Evolutionary conservation across 2,113 vertebrate species (phyloP), one percentile per base, ranked within the genome.

Genomic region (Cinclus cinclus): DNA sequence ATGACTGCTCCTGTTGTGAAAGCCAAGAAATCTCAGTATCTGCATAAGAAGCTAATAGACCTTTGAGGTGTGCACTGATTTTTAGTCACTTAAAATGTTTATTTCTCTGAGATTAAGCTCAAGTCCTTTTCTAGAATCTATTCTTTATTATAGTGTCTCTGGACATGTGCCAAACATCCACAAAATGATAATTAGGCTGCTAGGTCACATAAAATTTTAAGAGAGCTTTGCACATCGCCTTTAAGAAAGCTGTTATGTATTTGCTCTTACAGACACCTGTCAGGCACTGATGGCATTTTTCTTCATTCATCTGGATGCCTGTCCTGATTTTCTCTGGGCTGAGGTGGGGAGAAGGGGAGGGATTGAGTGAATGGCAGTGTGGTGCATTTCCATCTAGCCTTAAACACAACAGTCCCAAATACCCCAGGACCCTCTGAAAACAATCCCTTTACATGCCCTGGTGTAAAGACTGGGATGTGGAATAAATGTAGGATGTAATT

Each of bases 171-270:
- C 95, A 96, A 87, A 92, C 91, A 95, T 95, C 91, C 69, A 87
- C 78, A 96, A 90, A 96, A 94, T 95, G 93, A 90, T 97, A 96
- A 92, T 93, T 92, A 97, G 95, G 78, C 95, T 98, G 68, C 96
- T 91, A 96, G 89, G 85, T 82, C 74, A 93, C 60, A 94, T 82
- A 96, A 80, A 95, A 96, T 55, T 92, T 96, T 91, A 94, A 95
- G 80, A 93, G 77, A 97, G 67, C 50, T 97, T 97, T 97, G 87
- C 80, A 97, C 64, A 78, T 83, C 92, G 90, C 24, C 63, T 97
- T 96, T 44, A 73, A 97, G 92, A 95, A 94, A 91, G 71, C 63
- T 94, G 37, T 90, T 96, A 92, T 95, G 97, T 96, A 90, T 96
- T 95, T 90, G 59, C 60, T 97, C 58, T 83, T 89, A 83, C 89